Evolutionary conservation across 64 coral and sea anemone species (phyloP), one percentile per base, ranked within the genome.

Genomic region (Actinia tenebrosa): DNA sequence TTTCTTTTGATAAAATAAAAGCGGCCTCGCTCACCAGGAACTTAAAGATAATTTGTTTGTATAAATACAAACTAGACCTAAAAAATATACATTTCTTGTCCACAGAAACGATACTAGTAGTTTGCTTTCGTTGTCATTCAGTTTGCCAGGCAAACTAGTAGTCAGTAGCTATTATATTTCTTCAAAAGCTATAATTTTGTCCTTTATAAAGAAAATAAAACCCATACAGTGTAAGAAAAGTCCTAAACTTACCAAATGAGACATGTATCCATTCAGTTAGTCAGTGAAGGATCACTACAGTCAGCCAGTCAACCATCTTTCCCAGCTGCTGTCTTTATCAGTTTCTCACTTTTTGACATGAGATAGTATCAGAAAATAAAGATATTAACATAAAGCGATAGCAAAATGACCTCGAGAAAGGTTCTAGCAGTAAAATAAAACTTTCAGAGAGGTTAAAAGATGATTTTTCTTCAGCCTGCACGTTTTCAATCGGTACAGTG

Each of bases 251-350:
- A 91, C 89, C 89, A 91, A 86, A 60, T 91, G 83, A 79, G 89
- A 86, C 89, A 91, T 91, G 83, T 86, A 91, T 91, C 89, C 89
- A 91, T 91, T 80, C 56, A 91, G n/a, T 18, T n/a, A 15, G 43
- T 83, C 42, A n/a, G 45, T 52, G n/a, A 68, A 69, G 11, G 15
- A 5, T 60, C 53, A 77, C 16, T 6, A 25, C 1, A 30, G 56
- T 45, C 64, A 16, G 56, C 56, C 1, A 30, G 56, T 45, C 46
- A 16, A 26, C 56, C 46, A 52, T 83, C 46, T 52, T 59, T 6
- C 30, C 46, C 44, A 83, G 47, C 46, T 83, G 46, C 10, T 83
- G 80, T 59, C 80, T 52, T 52, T 27, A 83, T 13, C 46, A 9
- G 15, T 47, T 0, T 19, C 17, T 83, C 25, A 9, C n/a, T 75